Evolutionary conservation across 1,140 invertebrate genomes (phyloP), one percentile per base, ranked within the genome.

Genomic region (Drosophila sechellia): DNA sequence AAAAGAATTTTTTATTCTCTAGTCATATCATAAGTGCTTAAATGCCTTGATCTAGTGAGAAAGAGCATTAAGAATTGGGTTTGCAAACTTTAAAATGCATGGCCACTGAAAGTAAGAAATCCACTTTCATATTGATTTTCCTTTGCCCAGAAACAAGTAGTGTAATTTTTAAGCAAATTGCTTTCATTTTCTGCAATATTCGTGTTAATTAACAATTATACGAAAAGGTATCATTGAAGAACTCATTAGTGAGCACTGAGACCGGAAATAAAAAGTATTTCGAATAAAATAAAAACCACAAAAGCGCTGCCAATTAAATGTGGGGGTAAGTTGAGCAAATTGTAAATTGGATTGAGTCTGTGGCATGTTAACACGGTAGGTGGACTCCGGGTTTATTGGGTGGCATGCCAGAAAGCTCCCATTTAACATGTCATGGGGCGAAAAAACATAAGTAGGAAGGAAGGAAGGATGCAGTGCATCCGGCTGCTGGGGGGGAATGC

Each of bases 191-290:
- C 1, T 15, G 35, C 20, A 17, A 10, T 31, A 5, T 5, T 10
- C 43, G 52, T 45, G 46, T 65, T 65, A 52, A 68, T 65, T 68
- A 68, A 68, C 42, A 65, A n/a, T 49, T 65, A 27, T 25, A 37
- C 42, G 25, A 68, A 57, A 35, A 11, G 42, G 35, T 43, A 3
- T 22, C 37, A 31, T 3, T 50, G 25, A 20, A 40, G 45, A 65
- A 35, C 25, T 40, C 43, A 46, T 69, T 70, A 66, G 54, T 37
- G 40, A 37, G 31, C 31, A 22, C 35, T 4, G 22, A 66, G 25
- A 40, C 40, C 43, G 17, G 34, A 61, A 17, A 65, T 45, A 53
- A 43, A 65, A 68, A 37, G 37, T 27, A 45, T 48, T 45, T 25
- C n/a, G 1, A 60, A 31, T n/a, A 35, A 64, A 37, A 12, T 54